phyloP scores from a whole-genome alignment of 2,888 invertebrate genomes.

The Ceramica pisi region DNA sequence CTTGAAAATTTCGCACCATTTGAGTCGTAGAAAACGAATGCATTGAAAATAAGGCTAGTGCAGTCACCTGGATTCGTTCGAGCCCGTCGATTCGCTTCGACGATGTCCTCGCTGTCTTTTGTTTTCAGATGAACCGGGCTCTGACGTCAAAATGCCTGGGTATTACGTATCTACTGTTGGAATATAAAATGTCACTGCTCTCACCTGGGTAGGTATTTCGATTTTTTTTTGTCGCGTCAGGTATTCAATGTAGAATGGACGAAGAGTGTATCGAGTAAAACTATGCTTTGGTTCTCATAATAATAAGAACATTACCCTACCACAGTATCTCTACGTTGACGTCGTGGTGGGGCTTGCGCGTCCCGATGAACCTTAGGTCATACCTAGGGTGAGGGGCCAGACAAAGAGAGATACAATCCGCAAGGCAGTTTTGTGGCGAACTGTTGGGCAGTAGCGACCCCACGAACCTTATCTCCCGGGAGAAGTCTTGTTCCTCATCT shows the following conservation, averaged over 20 bases:
- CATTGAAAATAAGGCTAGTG: constrained; percentile 58
- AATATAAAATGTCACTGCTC: constrained; percentile 7
- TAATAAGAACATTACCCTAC: too few species aligned
- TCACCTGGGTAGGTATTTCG: not conserved
- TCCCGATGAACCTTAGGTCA: too few species aligned
- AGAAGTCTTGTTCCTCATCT: too few species aligned
- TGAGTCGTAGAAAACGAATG: constrained; percentile 41
- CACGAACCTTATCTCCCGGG: too few species aligned
- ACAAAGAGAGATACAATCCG: too few species aligned
- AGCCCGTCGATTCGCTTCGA: constrained; percentile 20
- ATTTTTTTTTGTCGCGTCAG: not conserved
- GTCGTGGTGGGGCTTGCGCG: too few species aligned
- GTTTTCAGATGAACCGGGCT: constrained; percentile 22
- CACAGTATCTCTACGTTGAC: too few species aligned
- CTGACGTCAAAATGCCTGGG: constrained; percentile 27
- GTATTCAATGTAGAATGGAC: not conserved
- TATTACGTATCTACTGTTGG: not conserved
- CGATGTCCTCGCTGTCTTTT: constrained; percentile 41
- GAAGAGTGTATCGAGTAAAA: not conserved
- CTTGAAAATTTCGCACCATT: constrained; percentile 27
- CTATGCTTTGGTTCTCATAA: not conserved
- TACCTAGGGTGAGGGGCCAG: too few species aligned
- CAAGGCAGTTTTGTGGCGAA: too few species aligned
- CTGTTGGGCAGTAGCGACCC: too few species aligned
- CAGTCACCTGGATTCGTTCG: constrained; percentile 34